Evolutionary conservation across 1,140 invertebrate genomes (phyloP).

Genomic region (Drosophila pallidifrons): DNA sequence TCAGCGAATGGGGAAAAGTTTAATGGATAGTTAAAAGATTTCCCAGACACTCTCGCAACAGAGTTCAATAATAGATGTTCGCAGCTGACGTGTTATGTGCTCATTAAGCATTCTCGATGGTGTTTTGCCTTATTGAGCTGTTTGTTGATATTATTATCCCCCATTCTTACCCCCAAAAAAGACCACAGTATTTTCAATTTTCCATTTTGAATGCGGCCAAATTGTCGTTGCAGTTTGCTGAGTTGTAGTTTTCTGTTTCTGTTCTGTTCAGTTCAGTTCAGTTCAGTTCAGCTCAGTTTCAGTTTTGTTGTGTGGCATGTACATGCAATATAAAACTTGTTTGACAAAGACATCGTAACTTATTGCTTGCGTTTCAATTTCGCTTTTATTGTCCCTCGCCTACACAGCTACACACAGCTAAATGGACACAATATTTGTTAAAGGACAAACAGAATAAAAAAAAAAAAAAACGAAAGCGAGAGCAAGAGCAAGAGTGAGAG

Average conservation of each 20-base stretch:
- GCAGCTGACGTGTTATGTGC: conserved; percentile 26
- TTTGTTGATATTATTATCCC: conserved; percentile 54
- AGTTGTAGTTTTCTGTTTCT: neutral
- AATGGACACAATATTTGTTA: conserved; percentile 38
- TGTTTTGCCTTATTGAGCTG: conserved; percentile 57
- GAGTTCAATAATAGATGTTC: conserved; percentile 56
- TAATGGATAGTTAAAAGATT: conserved; percentile 65
- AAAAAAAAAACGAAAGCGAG: conserved; percentile 30
- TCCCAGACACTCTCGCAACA: conserved; percentile 46
- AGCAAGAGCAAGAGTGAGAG: conserved; percentile 19
- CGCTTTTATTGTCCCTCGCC: conserved; percentile 56
- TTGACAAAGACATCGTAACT: conserved; percentile 58
- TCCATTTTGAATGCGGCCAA: conserved; percentile 13
- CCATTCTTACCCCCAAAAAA: conserved; percentile 4
- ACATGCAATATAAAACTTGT: conserved; percentile 70
- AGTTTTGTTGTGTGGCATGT: conserved; percentile 36
- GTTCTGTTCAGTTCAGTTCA: neutral
- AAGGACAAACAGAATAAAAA: conserved; percentile 28
- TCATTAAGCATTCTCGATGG: conserved; percentile 22
- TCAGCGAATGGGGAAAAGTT: neutral
- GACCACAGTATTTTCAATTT: conserved; percentile 50
- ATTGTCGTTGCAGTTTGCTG: conserved; percentile 18
- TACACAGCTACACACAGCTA: conserved; percentile 29
- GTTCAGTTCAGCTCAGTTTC: neutral
- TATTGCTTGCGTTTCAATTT: conserved; percentile 70